phyloP scores from a whole-genome alignment of 2,113 vertebrate genomes.

The Plectropomus leopardus region DNA sequence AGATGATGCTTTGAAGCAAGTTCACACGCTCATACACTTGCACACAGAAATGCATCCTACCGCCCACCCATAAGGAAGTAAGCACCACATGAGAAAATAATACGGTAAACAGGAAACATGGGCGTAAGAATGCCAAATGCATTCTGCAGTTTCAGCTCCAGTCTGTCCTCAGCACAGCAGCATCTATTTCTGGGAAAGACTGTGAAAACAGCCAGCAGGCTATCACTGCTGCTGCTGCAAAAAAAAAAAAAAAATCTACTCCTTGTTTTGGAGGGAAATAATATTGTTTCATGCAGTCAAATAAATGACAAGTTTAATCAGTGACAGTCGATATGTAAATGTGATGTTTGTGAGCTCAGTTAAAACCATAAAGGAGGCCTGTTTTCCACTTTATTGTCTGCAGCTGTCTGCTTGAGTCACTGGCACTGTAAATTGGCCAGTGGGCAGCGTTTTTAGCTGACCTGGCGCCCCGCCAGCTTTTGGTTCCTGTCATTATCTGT shows the following conservation, averaged over 20 bases:
- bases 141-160: constrained; percentile 74
- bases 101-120: constrained; percentile 83
- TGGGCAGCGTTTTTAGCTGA: constrained; percentile 46
- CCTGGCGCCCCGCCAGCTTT: constrained; percentile 66
- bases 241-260: constrained; percentile 11
- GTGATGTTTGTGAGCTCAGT: constrained; percentile 54
- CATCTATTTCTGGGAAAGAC: constrained; percentile 77
- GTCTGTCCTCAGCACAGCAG: constrained; percentile 60
- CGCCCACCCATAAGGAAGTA: constrained; percentile 67
- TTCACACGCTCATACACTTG: background rate
- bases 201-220: constrained; percentile 62
- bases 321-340: constrained; percentile 53
- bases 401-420: constrained; percentile 62
- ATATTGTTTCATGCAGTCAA: constrained; percentile 53
- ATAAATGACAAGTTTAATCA: constrained; percentile 64
- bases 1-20: constrained; percentile 2
- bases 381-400: constrained; percentile 67
- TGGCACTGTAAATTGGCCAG: constrained; percentile 54
- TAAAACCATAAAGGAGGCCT: constrained; percentile 40
- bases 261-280: constrained; percentile 35
- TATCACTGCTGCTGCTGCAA: constrained; percentile 35
- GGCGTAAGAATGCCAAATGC: constrained; percentile 78
- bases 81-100: constrained; percentile 73
- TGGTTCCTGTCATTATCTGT: constrained; percentile 78
- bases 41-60: constrained; percentile 43